These are phyloP conservation scores for Sinodicranocentrus sp. DNA, from an alignment of 2,888 invertebrate species.

Conservation along the genomic window DNA sequence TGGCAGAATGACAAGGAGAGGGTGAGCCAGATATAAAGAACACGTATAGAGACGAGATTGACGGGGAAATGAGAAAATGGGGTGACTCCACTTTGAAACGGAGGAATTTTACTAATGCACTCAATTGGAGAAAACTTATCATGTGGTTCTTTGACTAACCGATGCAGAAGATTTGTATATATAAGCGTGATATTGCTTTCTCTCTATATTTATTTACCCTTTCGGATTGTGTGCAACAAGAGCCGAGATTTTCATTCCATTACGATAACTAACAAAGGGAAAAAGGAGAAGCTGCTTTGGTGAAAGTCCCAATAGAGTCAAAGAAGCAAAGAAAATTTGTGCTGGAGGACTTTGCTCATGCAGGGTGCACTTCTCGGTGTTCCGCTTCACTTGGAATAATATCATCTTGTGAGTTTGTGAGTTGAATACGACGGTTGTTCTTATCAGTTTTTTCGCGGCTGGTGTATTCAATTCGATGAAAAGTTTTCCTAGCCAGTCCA, in stretches of 20 bases:
- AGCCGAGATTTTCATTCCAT: conserved; percentile 33
- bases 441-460: too few relatives aligned
- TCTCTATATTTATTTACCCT: too few relatives aligned
- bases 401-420: too few relatives aligned
- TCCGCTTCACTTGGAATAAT: conserved; percentile 51
- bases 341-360: too few relatives aligned
- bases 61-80: conserved; percentile 27
- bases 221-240: conserved; percentile 1
- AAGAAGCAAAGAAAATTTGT: too few relatives aligned
- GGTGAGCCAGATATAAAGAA: too few relatives aligned
- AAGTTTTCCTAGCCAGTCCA: conserved; percentile 13
- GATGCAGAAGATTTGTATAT: background rate
- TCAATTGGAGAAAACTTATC: conserved; percentile 25
- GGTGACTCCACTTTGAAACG: conserved; percentile 38
- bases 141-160: conserved; percentile 37
- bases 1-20: too few relatives aligned
- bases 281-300: conserved; percentile 3
- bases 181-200: background rate
- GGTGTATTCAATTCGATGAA: too few relatives aligned
- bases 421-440: conserved; percentile 7
- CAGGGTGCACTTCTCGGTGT: background rate
- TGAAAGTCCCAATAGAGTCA: conserved; percentile 46
- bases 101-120: conserved; percentile 50
- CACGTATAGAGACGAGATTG: background rate
- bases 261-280: background rate